These are phyloP conservation scores for Paguma larvata DNA, from an alignment of 2,797 vertebrate genomes.

Conservation along the genomic window DNA sequence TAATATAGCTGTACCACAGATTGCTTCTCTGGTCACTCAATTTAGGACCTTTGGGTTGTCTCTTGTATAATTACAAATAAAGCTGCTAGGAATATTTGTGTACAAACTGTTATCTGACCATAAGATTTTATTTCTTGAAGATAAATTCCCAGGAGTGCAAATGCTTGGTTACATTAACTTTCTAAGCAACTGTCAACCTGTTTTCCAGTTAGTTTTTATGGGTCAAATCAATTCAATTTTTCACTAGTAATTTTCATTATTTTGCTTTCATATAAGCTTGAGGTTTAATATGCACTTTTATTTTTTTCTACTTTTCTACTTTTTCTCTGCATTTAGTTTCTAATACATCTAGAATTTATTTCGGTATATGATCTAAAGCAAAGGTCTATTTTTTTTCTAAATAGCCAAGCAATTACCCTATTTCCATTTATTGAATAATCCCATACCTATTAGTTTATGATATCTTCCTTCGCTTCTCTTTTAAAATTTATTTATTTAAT, in stretches of 20 bases:
- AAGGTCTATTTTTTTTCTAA: neutral
- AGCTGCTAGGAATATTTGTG: neutral
- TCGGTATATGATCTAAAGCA: conserved; percentile 3
- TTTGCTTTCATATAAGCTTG: conserved; percentile 30
- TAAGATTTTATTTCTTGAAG: conserved; percentile 46
- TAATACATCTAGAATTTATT: conserved; percentile 46
- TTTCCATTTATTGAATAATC: conserved; percentile 1
- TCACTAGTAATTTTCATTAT: conserved; percentile 55
- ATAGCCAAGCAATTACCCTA: conserved; percentile 5
- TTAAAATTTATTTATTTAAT: no score
- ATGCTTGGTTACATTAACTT: neutral
- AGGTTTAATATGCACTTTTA: conserved; percentile 41
- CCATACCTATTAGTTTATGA: neutral
- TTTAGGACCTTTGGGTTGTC: neutral
- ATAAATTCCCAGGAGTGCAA: neutral
- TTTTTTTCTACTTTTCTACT: conserved; percentile 25
- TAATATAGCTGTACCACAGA: neutral
- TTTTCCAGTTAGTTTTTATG: conserved; percentile 57
- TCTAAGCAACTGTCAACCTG: neutral
- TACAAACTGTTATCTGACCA: neutral
- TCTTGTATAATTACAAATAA: conserved; percentile 18
- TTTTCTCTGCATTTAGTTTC: conserved; percentile 35
- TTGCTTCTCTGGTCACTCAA: neutral
- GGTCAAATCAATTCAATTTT: conserved; percentile 10
- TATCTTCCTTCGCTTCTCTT: neutral